A percentile compares a stretch with the other conserved stretches of the same genome.
These are phyloP conservation scores for Andrena praecox DNA, from an alignment of 2,888 invertebrate genomes.

Conservation along the genomic window DNA sequence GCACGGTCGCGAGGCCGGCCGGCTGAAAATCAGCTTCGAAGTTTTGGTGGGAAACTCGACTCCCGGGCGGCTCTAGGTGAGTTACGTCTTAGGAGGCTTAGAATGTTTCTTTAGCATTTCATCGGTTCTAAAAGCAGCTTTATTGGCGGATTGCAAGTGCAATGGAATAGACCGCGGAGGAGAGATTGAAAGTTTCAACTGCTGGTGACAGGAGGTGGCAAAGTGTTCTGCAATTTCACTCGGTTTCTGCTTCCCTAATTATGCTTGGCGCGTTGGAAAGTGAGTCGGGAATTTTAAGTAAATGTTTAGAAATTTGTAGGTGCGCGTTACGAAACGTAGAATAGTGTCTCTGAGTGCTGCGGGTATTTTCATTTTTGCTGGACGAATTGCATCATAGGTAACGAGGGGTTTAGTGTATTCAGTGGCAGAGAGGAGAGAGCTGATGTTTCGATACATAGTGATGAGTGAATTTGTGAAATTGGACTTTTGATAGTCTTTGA, in stretches of 20 bases:
- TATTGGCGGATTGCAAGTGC: no score
- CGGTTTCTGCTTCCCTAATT: background rate
- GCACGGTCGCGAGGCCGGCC: background rate
- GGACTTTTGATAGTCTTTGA: no score
- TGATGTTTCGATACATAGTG: no score
- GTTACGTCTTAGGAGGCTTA: background rate
- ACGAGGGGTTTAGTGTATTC: no score
- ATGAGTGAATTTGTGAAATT: no score
- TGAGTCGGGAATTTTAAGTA: slow-evolving; percentile 4
- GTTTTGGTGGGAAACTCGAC: background rate
- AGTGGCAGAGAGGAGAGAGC: no score
- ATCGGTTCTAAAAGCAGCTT: background rate
- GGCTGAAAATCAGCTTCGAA: background rate
- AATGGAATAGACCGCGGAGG: no score
- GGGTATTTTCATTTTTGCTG: background rate
- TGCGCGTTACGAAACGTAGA: background rate
- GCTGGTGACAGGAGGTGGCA: background rate
- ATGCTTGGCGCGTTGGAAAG: slow-evolving; percentile 11
- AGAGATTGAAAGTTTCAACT: background rate
- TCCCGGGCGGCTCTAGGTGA: background rate
- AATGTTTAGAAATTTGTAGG: background rate
- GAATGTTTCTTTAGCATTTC: background rate
- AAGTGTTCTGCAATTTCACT: background rate
- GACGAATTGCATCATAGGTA: no score
- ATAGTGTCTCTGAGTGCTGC: background rate